These are phyloP conservation scores for Vicugna pacos DNA, from an alignment of 2,113 vertebrate genomes.

Conservation along the genomic window DNA sequence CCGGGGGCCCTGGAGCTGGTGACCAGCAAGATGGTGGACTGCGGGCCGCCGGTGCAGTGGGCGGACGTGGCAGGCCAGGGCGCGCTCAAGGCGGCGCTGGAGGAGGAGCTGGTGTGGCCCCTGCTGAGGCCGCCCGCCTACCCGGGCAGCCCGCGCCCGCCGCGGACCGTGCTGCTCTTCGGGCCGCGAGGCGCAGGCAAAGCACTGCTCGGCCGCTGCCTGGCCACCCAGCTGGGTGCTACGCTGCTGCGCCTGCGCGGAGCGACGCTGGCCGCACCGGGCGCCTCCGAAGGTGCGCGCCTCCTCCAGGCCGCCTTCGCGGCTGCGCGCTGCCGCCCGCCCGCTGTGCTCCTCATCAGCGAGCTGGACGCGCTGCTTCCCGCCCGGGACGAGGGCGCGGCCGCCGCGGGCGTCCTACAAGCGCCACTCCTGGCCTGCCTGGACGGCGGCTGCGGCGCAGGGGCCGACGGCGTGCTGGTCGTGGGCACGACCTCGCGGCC, in stretches of 20 bases:
- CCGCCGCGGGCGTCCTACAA: conserved; percentile 81
- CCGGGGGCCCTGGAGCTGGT: conserved; percentile 92
- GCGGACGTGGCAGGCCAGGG: conserved; percentile 93
- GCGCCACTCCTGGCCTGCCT: conserved; percentile 92
- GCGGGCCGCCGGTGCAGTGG: conserved; percentile 93
- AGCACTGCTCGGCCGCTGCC: conserved; percentile 92
- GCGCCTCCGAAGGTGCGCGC: conserved; percentile 93
- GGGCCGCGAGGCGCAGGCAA: conserved; percentile 95
- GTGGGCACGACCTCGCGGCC: conserved; percentile 94
- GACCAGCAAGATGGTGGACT: conserved; percentile 93
- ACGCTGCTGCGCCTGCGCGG: conserved; percentile 92
- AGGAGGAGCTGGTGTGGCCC: conserved; percentile 97
- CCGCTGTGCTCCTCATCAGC: conserved; percentile 93
- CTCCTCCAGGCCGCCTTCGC: conserved; percentile 93
- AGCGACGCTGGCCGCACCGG: conserved; percentile 90
- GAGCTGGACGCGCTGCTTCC: conserved; percentile 92
- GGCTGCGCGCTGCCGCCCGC: conserved; percentile 91
- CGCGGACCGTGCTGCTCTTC: conserved; percentile 94
- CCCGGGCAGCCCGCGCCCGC: conserved; percentile 83
- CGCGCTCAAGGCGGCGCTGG: conserved; percentile 93
- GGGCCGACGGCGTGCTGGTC: conserved; percentile 89
- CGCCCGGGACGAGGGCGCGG: conserved; percentile 75
- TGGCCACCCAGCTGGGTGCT: conserved; percentile 95
- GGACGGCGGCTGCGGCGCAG: conserved; percentile 90
- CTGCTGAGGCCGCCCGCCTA: conserved; percentile 89